Percentiles rank a stretch among this genome's conserved stretches.
phyloP scores from a whole-genome alignment of 2,888 invertebrate species.

The Acrocyrtus sp. region DNA sequence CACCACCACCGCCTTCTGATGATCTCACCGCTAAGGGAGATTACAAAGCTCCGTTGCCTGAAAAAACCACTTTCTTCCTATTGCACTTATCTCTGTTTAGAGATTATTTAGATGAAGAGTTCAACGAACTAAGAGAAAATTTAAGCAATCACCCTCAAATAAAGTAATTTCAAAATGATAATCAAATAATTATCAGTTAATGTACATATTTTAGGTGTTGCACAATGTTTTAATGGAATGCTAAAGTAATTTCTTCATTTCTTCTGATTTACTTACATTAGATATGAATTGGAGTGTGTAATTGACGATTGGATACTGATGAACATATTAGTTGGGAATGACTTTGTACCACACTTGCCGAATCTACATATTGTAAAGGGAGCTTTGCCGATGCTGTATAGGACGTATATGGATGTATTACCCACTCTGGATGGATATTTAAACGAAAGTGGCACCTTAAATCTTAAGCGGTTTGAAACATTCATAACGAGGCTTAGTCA shows the following conservation, averaged over 20 bases:
- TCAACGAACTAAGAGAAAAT: slow-evolving; percentile 66
- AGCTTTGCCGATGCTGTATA: slow-evolving; percentile 86
- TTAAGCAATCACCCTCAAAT: slow-evolving; percentile 51
- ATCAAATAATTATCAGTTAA: too few species aligned
- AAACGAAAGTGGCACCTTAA: slow-evolving; percentile 87
- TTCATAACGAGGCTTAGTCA: slow-evolving; percentile 81
- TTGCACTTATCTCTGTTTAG: slow-evolving; percentile 91
- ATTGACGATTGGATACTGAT: slow-evolving; percentile 98
- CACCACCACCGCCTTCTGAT: slow-evolving; percentile 44
- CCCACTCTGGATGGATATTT: slow-evolving; percentile 92
- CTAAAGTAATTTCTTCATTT: not conserved
- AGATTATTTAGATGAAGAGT: slow-evolving; percentile 94
- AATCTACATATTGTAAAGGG: slow-evolving; percentile 93
- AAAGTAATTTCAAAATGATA: slow-evolving; percentile 40
- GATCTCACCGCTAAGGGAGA: slow-evolving; percentile 56
- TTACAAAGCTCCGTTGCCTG: slow-evolving; percentile 74
- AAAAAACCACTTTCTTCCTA: slow-evolving; percentile 92
- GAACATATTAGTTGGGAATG: slow-evolving; percentile 97
- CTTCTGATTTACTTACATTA: slow-evolving; percentile 14
- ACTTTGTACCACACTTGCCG: slow-evolving; percentile 96
- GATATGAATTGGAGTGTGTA: slow-evolving; percentile 86
- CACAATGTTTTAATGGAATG: not conserved
- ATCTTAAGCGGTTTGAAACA: slow-evolving; percentile 81
- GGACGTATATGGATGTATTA: slow-evolving; percentile 86
- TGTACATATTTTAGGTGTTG: not conserved